These are phyloP conservation scores for Drosophila dives DNA, from an alignment of 2,888 invertebrate genomes.

Conservation along the genomic window DNA sequence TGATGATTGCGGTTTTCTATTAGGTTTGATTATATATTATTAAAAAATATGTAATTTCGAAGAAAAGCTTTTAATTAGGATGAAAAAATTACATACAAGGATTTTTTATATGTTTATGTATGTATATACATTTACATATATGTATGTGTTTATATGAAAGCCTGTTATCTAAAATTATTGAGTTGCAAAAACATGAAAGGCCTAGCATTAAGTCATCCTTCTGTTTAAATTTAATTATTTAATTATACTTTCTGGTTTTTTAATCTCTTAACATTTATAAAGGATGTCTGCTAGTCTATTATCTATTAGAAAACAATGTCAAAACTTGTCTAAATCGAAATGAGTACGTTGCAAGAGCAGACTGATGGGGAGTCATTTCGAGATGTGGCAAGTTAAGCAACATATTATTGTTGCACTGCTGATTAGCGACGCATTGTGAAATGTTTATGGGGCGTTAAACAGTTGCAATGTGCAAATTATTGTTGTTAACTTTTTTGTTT, in stretches of 20 bases:
- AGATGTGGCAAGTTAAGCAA: constrained; percentile 17
- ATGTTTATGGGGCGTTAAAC: constrained; percentile 15
- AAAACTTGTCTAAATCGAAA: neutral
- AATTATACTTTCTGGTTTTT: neutral
- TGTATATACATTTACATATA: too few relatives aligned
- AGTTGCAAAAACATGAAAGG: neutral
- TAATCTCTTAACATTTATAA: neutral
- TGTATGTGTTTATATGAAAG: too few relatives aligned
- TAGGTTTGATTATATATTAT: neutral
- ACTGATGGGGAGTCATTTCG: constrained; percentile 6
- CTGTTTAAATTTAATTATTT: neutral
- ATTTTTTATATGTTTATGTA: too few relatives aligned
- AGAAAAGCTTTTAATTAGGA: neutral
- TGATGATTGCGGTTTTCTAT: neutral
- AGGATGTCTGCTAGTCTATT: neutral
- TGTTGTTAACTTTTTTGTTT: constrained; percentile 4
- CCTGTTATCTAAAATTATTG: too few relatives aligned
- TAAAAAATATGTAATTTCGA: neutral
- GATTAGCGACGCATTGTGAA: constrained; percentile 28
- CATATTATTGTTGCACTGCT: constrained; percentile 6
- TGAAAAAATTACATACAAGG: too few relatives aligned
- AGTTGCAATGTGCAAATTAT: constrained; percentile 16
- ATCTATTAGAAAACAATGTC: neutral
- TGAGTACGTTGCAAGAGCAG: constrained; percentile 3
- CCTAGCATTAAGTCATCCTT: neutral